Evolutionary conservation across 2,797 vertebrate species (phyloP).

Genomic region (Danio aesculapii): DNA sequence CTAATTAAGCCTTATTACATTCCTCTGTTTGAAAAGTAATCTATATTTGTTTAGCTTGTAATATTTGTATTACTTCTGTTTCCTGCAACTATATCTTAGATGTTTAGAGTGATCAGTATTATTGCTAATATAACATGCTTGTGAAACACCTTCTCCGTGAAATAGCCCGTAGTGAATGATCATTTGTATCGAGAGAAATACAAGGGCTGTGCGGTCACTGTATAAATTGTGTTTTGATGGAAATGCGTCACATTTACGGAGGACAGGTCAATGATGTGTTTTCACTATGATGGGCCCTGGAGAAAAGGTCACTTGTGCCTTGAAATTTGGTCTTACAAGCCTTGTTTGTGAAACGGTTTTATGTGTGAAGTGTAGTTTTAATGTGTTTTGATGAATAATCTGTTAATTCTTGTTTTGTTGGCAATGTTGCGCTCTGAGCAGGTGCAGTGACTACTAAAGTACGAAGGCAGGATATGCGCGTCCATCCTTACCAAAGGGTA

Average conservation of each 20-base stretch:
- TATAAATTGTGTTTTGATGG: conserved; percentile 35
- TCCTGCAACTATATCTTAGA: conserved; percentile 70
- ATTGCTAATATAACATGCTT: conserved; percentile 56
- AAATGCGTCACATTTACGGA: conserved; percentile 23
- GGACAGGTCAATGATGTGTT: conserved; percentile 36
- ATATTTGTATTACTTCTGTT: conserved; percentile 40
- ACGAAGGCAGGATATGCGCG: conserved; percentile 99
- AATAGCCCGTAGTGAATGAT: conserved; percentile 78
- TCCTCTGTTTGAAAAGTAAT: conserved; percentile 58
- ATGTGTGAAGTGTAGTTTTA: conserved; percentile 47
- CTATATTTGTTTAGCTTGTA: conserved; percentile 52
- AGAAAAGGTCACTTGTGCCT: conserved; percentile 37
- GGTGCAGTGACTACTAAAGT: conserved; percentile 99
- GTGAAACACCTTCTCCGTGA: conserved; percentile 79
- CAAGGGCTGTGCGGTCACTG: conserved; percentile 49
- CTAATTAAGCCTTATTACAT: conserved; percentile 86
- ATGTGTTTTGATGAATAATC: conserved; percentile 78
- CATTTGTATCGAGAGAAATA: conserved; percentile 11
- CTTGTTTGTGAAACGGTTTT: conserved; percentile 47
- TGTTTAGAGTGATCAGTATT: conserved; percentile 83
- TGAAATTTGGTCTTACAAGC: conserved; percentile 45
- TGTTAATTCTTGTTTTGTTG: conserved; percentile 84
- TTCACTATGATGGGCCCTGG: conserved; percentile 12
- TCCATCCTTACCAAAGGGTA: conserved; percentile 99
- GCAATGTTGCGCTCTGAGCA: conserved; percentile 97